Base-by-base conservation (phyloP, 2,888 invertebrate species). In the Tinea pellionella region DNA sequence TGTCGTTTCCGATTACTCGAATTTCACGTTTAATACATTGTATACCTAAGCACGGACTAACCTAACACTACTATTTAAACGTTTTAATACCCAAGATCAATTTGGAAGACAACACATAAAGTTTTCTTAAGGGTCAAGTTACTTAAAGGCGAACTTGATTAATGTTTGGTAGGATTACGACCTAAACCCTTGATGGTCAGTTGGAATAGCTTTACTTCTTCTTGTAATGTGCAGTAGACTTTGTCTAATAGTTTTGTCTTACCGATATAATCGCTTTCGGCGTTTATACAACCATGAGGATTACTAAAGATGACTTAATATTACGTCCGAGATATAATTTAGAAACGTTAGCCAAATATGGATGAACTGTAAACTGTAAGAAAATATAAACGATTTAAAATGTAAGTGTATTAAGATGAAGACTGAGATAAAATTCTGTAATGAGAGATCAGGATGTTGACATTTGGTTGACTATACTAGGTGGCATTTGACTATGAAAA, bases 131-230 rank as follows among this genome's bases (percentile, higher is more conserved):
- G 4, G 24, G 55, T 55, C 55, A n/a, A 9, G 15, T 16, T 15
- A 32, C 57, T 57, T 57, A 57, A 57, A 57, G 57, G 13, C 57
- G 15, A 13, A 32, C 57, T 57, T 57, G 57, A 57, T 57, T 57
- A 57, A 57, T 57, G 57, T 57, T 15, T 29, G 57, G 32, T 32
- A 30, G 57, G 57, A 57, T 57, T 57, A 57, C 19, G 24, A 32
- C 15, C 2, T 57, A 57, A 57, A 32, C 57, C 24, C 32, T 32
- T 57, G 57, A 57, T 57, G 57, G 57, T 57, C 57, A 57, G 57
- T 57, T 57, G 15, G 57, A 57, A 57, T 57, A 32, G 57, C 57
- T 57, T 57, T 57, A 57, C 32, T 57, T 53, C 19, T 32, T 57
- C n/a, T 55, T n/a, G 30, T 57, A 57, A 57, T 57, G 19, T 30